Evolutionary conservation across 2,888 invertebrate species (phyloP), one percentile per base, ranked within the genome.

Genomic region (Scaeva pyrastri): DNA sequence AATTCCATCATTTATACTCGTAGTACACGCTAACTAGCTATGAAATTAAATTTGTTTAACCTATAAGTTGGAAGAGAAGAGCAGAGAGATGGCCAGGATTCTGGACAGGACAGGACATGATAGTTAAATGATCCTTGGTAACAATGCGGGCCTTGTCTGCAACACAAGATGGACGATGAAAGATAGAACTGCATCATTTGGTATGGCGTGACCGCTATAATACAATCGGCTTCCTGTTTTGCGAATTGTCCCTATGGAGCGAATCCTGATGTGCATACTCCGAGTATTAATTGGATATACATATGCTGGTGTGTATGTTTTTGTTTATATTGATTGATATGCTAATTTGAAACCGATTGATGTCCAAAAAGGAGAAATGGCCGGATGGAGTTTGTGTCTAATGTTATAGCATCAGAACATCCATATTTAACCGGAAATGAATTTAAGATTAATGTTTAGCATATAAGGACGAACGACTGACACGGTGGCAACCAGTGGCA

Each of bases 401-500:
- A 16, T 10, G n/a, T n/a, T n/a, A 11, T n/a, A 5, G 19, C n/a
- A n/a, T 48, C 45, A 26, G 21, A 45, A 45, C 45, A 48, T 45
- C 10, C 23, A 62, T 48, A 26, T 62, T 43, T 45, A 36, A 36
- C 19, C 19, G 66, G 66, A 68, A 68, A 39, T 36, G 66, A 39
- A 68, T 68, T 68, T 8, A 68, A 68, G 66, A 68, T 68, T 68
- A 50, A 68, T 68, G 66, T 50, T n/a, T n/a, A n/a, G 14, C 36
- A 50, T 48, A n/a, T n/a, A n/a, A 50, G 41, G 52, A 52, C 23
- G 3, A 39, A 3, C 11, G 10, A 39, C n/a, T n/a, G n/a, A n/a
- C n/a, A n/a, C n/a, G n/a, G n/a, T n/a, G n/a, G n/a, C n/a, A n/a
- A n/a, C n/a, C n/a, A n/a, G n/a, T n/a, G n/a, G n/a, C n/a, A n/a